Conservation (phyloP, 2,888 invertebrate genomes). For the Hedya salicella region DNA sequence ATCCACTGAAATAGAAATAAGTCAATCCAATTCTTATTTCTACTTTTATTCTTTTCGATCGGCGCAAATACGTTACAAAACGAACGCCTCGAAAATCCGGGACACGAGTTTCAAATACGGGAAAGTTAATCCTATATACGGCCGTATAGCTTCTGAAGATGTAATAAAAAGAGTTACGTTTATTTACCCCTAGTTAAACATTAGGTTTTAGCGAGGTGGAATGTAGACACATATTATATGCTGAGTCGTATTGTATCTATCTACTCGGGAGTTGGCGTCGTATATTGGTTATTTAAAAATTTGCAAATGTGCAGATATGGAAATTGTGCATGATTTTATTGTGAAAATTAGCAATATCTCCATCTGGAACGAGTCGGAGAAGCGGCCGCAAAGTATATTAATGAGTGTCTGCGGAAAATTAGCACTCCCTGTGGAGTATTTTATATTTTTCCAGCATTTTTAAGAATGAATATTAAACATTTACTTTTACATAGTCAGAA, state of each 20-base stretch:
- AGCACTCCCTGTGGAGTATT: slow-evolving; percentile 14
- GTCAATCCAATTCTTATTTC: slow-evolving; percentile 41
- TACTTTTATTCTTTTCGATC: slow-evolving; percentile 42
- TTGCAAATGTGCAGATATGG: neutral
- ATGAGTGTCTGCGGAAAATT: slow-evolving; percentile 27
- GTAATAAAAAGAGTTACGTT: slow-evolving; percentile 25
- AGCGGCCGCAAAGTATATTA: slow-evolving; percentile 31
- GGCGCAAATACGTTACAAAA: slow-evolving; percentile 42
- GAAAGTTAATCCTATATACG: slow-evolving; percentile 42
- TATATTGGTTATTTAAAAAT: neutral
- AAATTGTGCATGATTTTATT: neutral
- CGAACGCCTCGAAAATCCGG: slow-evolving; percentile 42
- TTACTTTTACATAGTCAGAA: slow-evolving; percentile 20
- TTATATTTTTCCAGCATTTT: slow-evolving; percentile 16
- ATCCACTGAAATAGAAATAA: slow-evolving; percentile 35
- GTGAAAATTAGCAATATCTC: neutral
- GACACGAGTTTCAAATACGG: slow-evolving; percentile 42
- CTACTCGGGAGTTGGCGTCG: neutral
- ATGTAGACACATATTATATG: neutral
- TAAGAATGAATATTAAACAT: slow-evolving; percentile 8
- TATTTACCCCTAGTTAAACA: slow-evolving; percentile 25
- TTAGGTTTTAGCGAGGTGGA: neutral
- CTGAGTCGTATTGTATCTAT: neutral
- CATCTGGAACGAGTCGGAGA: slow-evolving; percentile 10
- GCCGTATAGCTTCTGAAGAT: slow-evolving; percentile 30